These are phyloP conservation scores for Ecliptopera silaceata DNA, from an alignment of 2,888 invertebrate species.

Conservation along the genomic window DNA sequence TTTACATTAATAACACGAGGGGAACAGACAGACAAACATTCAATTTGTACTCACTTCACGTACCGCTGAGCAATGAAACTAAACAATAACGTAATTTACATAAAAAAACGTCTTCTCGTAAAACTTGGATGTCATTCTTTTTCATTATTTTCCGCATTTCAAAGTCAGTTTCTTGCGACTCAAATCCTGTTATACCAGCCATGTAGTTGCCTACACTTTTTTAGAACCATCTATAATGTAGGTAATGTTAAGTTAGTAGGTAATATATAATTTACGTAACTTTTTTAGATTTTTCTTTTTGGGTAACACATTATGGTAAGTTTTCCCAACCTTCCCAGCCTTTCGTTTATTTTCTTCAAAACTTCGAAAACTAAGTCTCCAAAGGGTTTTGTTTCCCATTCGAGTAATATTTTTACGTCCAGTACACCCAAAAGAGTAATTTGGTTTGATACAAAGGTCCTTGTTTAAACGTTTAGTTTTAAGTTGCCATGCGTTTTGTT, in stretches of 20 bases:
- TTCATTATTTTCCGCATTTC: conserved; percentile 54
- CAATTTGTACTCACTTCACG: conserved; percentile 40
- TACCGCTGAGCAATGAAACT: conserved; percentile 41
- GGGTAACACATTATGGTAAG: no score
- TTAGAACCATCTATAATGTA: no score
- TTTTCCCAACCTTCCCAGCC: background rate
- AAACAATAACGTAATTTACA: conserved; percentile 55
- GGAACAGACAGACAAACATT: conserved; percentile 34
- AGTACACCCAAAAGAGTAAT: conserved; percentile 68
- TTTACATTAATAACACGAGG: conserved; percentile 35
- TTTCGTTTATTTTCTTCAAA: conserved; percentile 26
- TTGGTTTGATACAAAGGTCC: conserved; percentile 45
- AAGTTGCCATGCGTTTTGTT: conserved; percentile 52
- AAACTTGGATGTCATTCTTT: conserved; percentile 52
- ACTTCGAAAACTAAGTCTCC: conserved; percentile 36
- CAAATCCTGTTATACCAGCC: conserved; percentile 39
- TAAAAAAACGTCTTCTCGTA: conserved; percentile 52
- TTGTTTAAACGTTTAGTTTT: conserved; percentile 38
- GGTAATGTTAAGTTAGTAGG: no score
- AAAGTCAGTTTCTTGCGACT: conserved; percentile 46
- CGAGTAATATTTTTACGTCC: conserved; percentile 62
- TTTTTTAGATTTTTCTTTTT: background rate
- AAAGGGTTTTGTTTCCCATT: conserved; percentile 55
- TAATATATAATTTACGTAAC: background rate
- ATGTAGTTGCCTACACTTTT: background rate